phyloP scores from a whole-genome alignment of 2,888 invertebrate species.

The Seira ritae region DNA sequence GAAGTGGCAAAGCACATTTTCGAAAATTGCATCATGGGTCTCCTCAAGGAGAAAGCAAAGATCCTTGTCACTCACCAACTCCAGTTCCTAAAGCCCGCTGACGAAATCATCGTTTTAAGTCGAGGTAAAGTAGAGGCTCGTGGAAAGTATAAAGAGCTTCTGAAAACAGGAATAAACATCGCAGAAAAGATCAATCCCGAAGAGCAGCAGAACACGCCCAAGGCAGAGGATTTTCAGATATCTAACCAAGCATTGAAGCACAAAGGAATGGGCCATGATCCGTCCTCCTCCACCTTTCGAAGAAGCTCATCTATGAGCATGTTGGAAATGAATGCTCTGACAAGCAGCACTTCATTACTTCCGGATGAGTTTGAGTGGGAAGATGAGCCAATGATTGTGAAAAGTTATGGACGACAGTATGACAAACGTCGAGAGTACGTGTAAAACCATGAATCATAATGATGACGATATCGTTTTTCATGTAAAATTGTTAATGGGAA shows the following conservation, averaged over 20 bases:
- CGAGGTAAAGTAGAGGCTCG: slow-evolving; percentile 59
- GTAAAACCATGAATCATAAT: background rate
- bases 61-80: slow-evolving; percentile 72
- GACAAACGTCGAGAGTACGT: slow-evolving; percentile 36
- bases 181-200: slow-evolving; percentile 80
- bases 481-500: background rate
- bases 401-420: slow-evolving; percentile 58
- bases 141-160: slow-evolving; percentile 80
- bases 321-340: slow-evolving; percentile 52
- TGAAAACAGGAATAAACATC: slow-evolving; percentile 86
- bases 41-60: slow-evolving; percentile 59
- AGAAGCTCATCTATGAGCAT: slow-evolving; percentile 62
- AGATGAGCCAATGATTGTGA: slow-evolving; percentile 66
- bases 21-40: slow-evolving; percentile 67
- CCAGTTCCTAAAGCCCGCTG: slow-evolving; percentile 68
- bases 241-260: slow-evolving; percentile 38
- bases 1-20: slow-evolving; percentile 70
- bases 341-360: slow-evolving; percentile 28
- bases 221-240: slow-evolving; percentile 5
- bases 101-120: slow-evolving; percentile 65
- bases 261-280: slow-evolving; percentile 55
- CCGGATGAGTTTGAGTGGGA: slow-evolving; percentile 65
- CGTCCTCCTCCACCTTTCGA: slow-evolving; percentile 34
- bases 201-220: slow-evolving; percentile 20
- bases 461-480: background rate